These are phyloP conservation scores for Cyanoderma ruficeps DNA, from an alignment of 2,113 vertebrate genomes.

Conservation along the genomic window DNA sequence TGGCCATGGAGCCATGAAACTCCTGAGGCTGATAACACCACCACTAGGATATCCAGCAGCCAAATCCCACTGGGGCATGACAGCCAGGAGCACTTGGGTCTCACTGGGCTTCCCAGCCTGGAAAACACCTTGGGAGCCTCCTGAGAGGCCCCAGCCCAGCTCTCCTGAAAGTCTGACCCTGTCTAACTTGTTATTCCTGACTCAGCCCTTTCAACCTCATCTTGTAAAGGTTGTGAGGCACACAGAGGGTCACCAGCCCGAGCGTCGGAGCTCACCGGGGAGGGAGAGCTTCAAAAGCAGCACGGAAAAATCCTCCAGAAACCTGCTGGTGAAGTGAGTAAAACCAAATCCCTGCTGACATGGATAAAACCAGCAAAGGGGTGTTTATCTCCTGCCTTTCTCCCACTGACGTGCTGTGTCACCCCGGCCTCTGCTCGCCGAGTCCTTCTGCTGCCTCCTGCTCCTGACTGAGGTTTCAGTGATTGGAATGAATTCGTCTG, in stretches of 20 bases:
- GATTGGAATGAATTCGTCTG: slow-evolving; percentile 34
- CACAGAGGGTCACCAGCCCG: background rate
- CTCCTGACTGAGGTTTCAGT: slow-evolving; percentile 12
- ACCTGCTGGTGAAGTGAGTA: background rate
- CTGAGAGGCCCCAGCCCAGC: background rate
- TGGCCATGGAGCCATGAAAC: background rate
- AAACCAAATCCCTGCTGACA: background rate
- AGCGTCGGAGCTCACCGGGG: background rate
- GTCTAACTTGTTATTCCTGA: background rate
- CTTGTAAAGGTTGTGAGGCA: slow-evolving; percentile 21
- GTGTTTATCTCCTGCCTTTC: background rate
- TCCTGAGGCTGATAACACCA: background rate
- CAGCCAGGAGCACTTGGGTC: background rate
- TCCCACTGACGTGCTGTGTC: background rate
- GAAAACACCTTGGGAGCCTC: background rate
- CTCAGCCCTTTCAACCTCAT: background rate
- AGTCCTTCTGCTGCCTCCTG: slow-evolving; percentile 29
- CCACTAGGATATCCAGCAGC: background rate
- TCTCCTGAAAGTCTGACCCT: background rate
- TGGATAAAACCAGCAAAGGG: background rate
- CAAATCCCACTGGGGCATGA: fast-evolving
- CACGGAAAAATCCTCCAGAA: background rate
- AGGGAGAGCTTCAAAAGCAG: slow-evolving; percentile 39
- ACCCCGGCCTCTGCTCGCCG: background rate
- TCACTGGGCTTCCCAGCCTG: background rate